Conservation (phyloP, 2,113 vertebrate genomes). For the Colinus virginianus region DNA sequence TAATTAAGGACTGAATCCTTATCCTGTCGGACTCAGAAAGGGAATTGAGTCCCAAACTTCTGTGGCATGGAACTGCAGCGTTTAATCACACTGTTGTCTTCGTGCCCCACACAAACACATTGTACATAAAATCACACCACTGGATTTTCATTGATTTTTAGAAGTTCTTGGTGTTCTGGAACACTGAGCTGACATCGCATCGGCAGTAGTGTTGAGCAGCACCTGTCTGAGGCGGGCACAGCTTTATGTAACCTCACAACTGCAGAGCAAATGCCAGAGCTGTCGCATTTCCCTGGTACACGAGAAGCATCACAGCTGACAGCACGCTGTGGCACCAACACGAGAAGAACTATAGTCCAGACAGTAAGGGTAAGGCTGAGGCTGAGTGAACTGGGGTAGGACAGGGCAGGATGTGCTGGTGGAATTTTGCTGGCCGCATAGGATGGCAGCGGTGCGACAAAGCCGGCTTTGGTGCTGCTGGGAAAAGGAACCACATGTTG, state of each 20-base stretch:
- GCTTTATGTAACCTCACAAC: constrained; percentile 25
- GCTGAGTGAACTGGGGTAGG: not conserved
- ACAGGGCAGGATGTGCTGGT: not conserved
- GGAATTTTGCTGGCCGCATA: not conserved
- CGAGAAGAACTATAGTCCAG: not conserved
- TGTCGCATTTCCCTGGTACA: not conserved
- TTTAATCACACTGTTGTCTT: not conserved
- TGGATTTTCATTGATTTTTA: not conserved
- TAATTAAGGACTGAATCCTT: not conserved
- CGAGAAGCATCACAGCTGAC: not conserved
- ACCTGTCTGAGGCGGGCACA: not conserved
- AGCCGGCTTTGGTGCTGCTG: not conserved
- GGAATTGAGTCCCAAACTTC: not conserved
- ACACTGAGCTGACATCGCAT: not conserved
- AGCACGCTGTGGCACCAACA: not conserved
- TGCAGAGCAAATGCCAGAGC: not conserved
- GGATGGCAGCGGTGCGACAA: not conserved
- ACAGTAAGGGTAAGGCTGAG: not conserved
- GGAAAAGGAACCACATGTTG: accelerated
- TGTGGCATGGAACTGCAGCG: not conserved
- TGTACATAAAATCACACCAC: not conserved
- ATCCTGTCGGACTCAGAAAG: not conserved
- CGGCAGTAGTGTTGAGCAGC: not conserved
- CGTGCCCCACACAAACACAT: not conserved
- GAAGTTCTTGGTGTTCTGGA: not conserved